Evolutionary conservation across 2,797 vertebrate genomes (phyloP).

Genomic region (Sebastolobus alascanus): DNA sequence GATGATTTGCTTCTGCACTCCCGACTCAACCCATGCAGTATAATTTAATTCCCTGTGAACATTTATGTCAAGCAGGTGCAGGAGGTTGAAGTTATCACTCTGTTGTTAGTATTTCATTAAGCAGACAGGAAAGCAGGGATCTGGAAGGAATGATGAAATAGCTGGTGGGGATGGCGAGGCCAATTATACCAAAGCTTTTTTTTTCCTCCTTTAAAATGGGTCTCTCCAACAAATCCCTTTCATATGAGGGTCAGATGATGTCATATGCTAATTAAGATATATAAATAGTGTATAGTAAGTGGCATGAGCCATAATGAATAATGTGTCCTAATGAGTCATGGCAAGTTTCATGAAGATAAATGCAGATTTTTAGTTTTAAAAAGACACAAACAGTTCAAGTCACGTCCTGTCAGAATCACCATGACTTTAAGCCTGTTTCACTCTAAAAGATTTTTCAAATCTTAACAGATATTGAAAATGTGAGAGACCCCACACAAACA

Average conservation of each 20-base stretch:
- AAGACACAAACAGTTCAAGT: neutral
- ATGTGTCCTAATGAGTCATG: conserved; percentile 1
- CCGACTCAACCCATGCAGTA: conserved; percentile 49
- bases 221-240: conserved; percentile 18
- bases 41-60: conserved; percentile 62
- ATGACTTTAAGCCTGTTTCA: neutral
- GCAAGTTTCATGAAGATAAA: conserved; percentile 1
- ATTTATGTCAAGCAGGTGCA: conserved; percentile 54
- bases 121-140: conserved; percentile 27
- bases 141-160: conserved; percentile 43
- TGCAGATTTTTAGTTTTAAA: neutral
- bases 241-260: conserved; percentile 25
- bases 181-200: conserved; percentile 6
- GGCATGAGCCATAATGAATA: neutral
- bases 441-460: no score
- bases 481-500: no score
- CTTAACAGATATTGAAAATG: no score
- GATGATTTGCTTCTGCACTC: conserved; percentile 44
- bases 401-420: neutral
- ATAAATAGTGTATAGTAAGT: conserved; percentile 18
- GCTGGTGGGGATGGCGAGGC: conserved; percentile 23
- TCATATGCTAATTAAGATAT: conserved; percentile 29
- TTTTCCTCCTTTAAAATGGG: conserved; percentile 22
- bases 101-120: conserved; percentile 49
- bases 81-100: conserved; percentile 34